Conservation (phyloP, 2,888 invertebrate genomes). For the Pristionchus maxplancki region DNA sequence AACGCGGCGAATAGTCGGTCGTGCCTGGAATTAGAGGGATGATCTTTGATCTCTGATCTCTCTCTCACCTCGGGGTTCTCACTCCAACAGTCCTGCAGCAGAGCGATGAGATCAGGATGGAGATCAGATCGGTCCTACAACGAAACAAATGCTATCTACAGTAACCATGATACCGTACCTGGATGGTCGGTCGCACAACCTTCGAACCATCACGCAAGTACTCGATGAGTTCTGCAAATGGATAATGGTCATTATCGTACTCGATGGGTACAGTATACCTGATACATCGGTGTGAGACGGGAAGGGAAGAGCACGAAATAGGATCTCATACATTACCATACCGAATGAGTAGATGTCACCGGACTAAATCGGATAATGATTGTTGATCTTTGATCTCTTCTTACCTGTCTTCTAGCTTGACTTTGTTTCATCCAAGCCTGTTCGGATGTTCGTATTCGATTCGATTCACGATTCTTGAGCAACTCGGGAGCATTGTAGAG, state of each 20-base stretch:
- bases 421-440: constrained; percentile 71
- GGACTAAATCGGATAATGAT: constrained; percentile 52
- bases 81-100: constrained; percentile 74
- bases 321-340: constrained; percentile 75
- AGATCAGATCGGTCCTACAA: constrained; percentile 67
- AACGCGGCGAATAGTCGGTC: constrained; percentile 74
- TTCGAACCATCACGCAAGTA: constrained; percentile 70
- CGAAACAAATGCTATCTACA: constrained; percentile 60
- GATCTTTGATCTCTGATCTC: constrained; percentile 22
- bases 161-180: neutral
- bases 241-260: neutral
- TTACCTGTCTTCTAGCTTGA: constrained; percentile 34
- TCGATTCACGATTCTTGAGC: constrained; percentile 70
- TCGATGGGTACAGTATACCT: constrained; percentile 52
- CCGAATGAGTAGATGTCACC: constrained; percentile 76
- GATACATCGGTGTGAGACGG: constrained; percentile 62
- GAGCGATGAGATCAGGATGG: constrained; percentile 71
- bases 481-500: constrained; percentile 71
- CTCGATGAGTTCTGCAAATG: constrained; percentile 66
- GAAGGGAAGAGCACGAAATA: constrained; percentile 67
- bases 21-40: constrained; percentile 12
- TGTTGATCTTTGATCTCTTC: neutral
- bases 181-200: constrained; percentile 67
- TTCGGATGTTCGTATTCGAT: constrained; percentile 66
- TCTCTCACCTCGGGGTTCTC: constrained; percentile 74